A percentile compares a stretch with the other conserved stretches of the same genome.
phyloP scores from a whole-genome alignment of 1,140 invertebrate genomes.

The Orius laevigatus region DNA sequence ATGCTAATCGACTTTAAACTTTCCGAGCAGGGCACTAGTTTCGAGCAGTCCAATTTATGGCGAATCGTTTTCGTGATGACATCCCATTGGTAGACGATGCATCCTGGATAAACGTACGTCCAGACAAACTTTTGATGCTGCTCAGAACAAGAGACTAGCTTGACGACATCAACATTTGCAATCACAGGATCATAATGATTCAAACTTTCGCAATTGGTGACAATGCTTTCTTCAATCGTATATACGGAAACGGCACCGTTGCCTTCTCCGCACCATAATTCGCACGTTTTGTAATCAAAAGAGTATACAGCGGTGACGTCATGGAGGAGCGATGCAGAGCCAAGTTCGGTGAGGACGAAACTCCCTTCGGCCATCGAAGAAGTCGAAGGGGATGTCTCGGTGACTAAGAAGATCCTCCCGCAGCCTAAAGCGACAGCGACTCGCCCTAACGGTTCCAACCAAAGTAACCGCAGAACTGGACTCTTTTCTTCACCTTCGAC shows the following conservation, averaged over 20 bases:
- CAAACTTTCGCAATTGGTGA: slow-evolving; percentile 39
- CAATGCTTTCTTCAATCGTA: slow-evolving; percentile 36
- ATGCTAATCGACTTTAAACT: slow-evolving; percentile 80
- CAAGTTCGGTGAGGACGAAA: slow-evolving; percentile 61
- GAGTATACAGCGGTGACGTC: slow-evolving; percentile 34
- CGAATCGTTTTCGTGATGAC: slow-evolving; percentile 41
- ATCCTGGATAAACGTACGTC: slow-evolving; percentile 64
- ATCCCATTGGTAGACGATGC: slow-evolving; percentile 76
- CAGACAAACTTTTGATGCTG: slow-evolving; percentile 41
- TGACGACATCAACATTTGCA: slow-evolving; percentile 42
- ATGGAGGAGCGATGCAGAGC: slow-evolving; percentile 41
- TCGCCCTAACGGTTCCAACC: slow-evolving; percentile 42
- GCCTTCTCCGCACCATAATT: slow-evolving; percentile 61
- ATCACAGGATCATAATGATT: slow-evolving; percentile 39
- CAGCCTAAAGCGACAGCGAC: slow-evolving; percentile 56
- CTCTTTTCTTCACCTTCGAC: slow-evolving; percentile 35
- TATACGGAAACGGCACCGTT: slow-evolving; percentile 57
- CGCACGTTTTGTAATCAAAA: slow-evolving; percentile 29
- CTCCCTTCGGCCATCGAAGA: slow-evolving; percentile 46
- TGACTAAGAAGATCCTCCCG: slow-evolving; percentile 57
- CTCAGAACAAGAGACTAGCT: slow-evolving; percentile 33
- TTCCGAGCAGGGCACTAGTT: slow-evolving; percentile 79
- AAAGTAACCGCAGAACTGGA: slow-evolving; percentile 35
- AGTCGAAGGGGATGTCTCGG: slow-evolving; percentile 38
- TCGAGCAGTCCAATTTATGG: slow-evolving; percentile 78